A percentile compares a stretch with the other conserved stretches of the same genome.
These are phyloP conservation scores for Leptobrachium ailaonicum DNA, from an alignment of 2,113 vertebrate species.

Conservation along the genomic window DNA sequence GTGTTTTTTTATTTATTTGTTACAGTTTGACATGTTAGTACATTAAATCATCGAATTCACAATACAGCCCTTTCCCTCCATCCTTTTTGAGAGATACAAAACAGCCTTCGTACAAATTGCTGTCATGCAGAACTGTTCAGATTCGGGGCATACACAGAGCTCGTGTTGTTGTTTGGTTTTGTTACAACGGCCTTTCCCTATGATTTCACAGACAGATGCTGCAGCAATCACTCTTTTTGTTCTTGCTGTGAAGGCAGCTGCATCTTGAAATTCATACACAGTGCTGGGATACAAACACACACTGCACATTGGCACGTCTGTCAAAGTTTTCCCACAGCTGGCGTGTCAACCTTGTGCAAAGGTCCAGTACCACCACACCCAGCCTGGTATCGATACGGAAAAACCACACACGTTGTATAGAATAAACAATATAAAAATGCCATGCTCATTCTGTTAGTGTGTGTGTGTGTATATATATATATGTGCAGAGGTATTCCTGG, in stretches of 20 bases:
- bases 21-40: too few relatives aligned
- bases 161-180: background rate
- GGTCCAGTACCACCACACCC: constrained; percentile 5
- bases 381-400: background rate
- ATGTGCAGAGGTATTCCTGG: too few relatives aligned
- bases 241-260: constrained; percentile 27
- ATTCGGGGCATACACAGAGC: background rate
- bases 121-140: background rate
- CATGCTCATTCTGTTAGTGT: too few relatives aligned
- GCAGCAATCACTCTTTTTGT: background rate
- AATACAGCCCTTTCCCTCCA: too few relatives aligned
- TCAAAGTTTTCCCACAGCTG: background rate
- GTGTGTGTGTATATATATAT: too few relatives aligned
- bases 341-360: background rate
- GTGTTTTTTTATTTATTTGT: too few relatives aligned
- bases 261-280: constrained; percentile 24
- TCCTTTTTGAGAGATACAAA: too few relatives aligned
- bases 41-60: too few relatives aligned
- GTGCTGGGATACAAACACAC: background rate
- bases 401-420: background rate
- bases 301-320: constrained; percentile 8
- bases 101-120: too few relatives aligned
- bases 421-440: too few relatives aligned
- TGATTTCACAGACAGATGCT: background rate
- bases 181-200: background rate